Evolutionary conservation across 2,888 invertebrate species (phyloP).

Genomic region (Aricia artaxerxes): DNA sequence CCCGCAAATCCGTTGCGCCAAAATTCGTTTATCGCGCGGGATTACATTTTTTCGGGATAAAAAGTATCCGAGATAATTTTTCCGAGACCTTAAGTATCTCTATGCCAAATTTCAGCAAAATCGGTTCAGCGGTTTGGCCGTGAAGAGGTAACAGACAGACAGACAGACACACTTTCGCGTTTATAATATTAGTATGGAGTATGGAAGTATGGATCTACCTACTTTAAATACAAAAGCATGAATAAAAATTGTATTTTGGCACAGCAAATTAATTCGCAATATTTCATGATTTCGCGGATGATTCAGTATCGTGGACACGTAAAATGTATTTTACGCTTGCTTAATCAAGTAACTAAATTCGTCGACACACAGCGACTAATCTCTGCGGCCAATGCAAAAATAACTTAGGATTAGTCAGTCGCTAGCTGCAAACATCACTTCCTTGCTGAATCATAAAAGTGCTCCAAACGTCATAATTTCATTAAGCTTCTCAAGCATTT

Average conservation of each 20-base stretch:
- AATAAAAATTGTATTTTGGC: background rate
- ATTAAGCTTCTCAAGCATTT: background rate
- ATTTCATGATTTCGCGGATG: constrained; percentile 10
- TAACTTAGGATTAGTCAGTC: constrained; percentile 60
- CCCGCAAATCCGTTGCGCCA: too few relatives aligned
- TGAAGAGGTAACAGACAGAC: too few relatives aligned
- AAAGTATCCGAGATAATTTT: too few relatives aligned
- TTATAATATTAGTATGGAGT: too few relatives aligned
- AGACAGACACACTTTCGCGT: too few relatives aligned
- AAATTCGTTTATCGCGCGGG: too few relatives aligned
- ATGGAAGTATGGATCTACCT: too few relatives aligned
- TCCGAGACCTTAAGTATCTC: too few relatives aligned
- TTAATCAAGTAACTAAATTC: constrained; percentile 27
- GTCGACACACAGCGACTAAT: constrained; percentile 21
- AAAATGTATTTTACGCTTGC: constrained; percentile 2
- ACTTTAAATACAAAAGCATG: background rate
- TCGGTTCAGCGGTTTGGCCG: too few relatives aligned
- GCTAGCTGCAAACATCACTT: constrained; percentile 7
- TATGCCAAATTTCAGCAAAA: too few relatives aligned
- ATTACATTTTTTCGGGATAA: too few relatives aligned
- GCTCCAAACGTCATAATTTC: background rate
- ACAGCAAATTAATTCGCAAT: background rate
- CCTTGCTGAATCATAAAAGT: background rate
- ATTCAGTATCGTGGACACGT: constrained; percentile 21
- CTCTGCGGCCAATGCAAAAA: constrained; percentile 47